phyloP scores from a whole-genome alignment of 2,113 vertebrate species.

The Orycteropus afer region DNA sequence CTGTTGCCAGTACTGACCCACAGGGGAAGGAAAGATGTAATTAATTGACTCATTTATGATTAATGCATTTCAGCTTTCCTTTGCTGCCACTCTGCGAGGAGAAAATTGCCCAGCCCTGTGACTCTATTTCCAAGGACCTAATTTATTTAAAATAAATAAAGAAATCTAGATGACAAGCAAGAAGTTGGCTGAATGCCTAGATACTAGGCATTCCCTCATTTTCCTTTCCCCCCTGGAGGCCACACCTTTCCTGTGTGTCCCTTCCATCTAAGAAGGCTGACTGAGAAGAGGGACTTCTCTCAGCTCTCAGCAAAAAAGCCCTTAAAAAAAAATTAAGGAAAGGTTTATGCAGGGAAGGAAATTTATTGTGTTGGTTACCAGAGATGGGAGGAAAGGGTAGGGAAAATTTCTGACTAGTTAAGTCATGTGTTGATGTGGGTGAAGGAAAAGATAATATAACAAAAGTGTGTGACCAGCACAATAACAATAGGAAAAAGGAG shows the following conservation, averaged over 20 bases:
- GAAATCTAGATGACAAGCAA: constrained; percentile 63
- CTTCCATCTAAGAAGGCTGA: neutral
- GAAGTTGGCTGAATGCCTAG: constrained; percentile 36
- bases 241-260: neutral
- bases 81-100: constrained; percentile 68
- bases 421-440: too few species aligned
- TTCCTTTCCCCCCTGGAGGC: constrained; percentile 23
- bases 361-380: too few species aligned
- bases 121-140: constrained; percentile 78
- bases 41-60: constrained; percentile 87
- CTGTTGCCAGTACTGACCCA: constrained; percentile 77
- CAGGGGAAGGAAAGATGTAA: constrained; percentile 79
- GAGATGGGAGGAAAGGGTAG: too few species aligned
- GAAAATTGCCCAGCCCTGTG: constrained; percentile 79
- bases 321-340: too few species aligned
- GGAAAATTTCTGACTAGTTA: too few species aligned
- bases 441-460: too few species aligned
- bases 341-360: too few species aligned
- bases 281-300: neutral
- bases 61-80: constrained; percentile 83
- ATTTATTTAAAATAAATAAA: constrained; percentile 76
- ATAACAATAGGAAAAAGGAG: too few species aligned
- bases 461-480: too few species aligned
- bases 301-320: neutral
- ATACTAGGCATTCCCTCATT: too few species aligned